Conservation (phyloP, 2,113 vertebrate species). For the Nothoprocta pentlandii region DNA sequence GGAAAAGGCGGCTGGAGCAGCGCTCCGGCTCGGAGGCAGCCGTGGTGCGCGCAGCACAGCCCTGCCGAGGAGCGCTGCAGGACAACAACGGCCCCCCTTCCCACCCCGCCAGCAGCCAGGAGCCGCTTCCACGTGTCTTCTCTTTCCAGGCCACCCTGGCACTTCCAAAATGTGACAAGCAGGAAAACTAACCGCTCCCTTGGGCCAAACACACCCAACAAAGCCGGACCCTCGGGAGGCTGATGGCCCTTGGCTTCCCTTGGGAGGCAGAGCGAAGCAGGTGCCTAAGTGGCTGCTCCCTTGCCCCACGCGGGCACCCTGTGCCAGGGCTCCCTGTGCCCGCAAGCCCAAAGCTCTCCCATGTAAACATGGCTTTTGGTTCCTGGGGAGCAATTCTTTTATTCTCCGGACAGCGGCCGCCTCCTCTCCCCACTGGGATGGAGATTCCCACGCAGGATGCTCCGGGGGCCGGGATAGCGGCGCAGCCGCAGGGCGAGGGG, state of each 20-base stretch:
- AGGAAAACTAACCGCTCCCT: neutral
- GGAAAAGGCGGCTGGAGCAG: neutral
- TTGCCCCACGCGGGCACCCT: neutral
- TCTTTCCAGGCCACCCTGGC: neutral
- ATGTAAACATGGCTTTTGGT: constrained; percentile 55
- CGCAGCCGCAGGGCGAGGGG: accelerated
- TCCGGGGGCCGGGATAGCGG: neutral
- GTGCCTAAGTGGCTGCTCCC: neutral
- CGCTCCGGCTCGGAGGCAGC: neutral
- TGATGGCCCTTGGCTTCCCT: neutral
- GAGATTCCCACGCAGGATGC: neutral
- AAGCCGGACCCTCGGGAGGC: neutral
- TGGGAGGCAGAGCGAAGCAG: accelerated
- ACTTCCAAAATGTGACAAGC: neutral
- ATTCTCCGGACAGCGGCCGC: neutral
- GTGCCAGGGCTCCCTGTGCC: neutral
- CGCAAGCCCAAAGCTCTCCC: neutral
- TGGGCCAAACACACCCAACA: accelerated
- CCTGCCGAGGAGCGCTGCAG: neutral
- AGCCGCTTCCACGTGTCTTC: neutral
- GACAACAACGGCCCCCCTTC: neutral
- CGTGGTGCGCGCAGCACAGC: accelerated
- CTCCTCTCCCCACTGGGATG: accelerated
- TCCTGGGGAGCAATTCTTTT: neutral
- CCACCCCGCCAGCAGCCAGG: neutral